phyloP scores from a whole-genome alignment of 2,888 invertebrate species.

The Tricholauxania praeusta region DNA sequence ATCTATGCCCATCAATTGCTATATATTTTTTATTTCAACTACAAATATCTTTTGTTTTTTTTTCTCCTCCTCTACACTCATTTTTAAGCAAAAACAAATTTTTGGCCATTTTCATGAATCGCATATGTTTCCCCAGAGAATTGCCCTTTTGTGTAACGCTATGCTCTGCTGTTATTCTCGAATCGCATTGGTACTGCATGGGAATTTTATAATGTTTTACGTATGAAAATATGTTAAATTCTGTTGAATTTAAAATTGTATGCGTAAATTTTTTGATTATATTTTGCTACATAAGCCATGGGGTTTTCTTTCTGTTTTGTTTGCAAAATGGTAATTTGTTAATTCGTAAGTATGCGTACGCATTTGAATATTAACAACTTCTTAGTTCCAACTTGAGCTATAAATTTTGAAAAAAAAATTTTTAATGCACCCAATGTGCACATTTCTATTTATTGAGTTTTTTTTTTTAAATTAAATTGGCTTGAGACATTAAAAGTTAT shows the following conservation, averaged over 20 bases:
- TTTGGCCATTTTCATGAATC: slow-evolving; percentile 20
- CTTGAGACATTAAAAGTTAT: no score
- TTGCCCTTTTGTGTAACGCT: not conserved
- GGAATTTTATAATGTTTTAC: not conserved
- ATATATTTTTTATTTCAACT: not conserved
- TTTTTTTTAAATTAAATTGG: no score
- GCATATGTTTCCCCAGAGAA: slow-evolving; percentile 16
- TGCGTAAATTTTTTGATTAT: not conserved
- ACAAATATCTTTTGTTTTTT: not conserved
- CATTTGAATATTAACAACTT: no score
- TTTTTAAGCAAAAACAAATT: slow-evolving; percentile 17
- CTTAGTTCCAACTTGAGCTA: no score
- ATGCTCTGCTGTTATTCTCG: not conserved
- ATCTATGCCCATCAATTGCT: not conserved
- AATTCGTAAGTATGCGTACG: no score
- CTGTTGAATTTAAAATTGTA: slow-evolving; percentile 7
- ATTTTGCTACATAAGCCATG: no score
- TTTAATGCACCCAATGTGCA: no score
- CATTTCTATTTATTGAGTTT: no score
- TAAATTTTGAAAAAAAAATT: no score
- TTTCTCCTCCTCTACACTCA: not conserved
- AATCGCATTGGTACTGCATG: not conserved
- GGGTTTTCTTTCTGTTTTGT: no score
- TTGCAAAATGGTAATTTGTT: no score
- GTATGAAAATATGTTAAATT: not conserved